Conservation (phyloP, 1,140 invertebrate genomes). For the Chrysoperla carnea region DNA sequence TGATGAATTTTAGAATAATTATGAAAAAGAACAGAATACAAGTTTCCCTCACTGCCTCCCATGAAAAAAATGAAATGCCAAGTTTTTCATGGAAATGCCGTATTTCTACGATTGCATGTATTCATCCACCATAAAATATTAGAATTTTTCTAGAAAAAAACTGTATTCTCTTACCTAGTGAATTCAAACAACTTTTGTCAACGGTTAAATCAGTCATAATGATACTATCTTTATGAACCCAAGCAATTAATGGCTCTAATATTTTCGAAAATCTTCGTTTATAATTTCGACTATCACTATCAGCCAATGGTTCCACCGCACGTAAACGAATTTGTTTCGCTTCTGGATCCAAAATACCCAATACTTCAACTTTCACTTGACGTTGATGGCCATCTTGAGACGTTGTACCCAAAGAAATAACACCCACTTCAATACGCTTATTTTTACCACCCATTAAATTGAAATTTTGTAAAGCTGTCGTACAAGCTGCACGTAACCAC, state of each 20-base stretch:
- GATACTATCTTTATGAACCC: conserved; percentile 58
- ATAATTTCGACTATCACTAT: conserved; percentile 49
- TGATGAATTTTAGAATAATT: too few species aligned
- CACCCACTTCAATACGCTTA: conserved; percentile 49
- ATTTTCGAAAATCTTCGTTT: conserved; percentile 57
- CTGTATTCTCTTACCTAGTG: conserved; percentile 45
- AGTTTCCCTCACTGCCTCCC: too few species aligned
- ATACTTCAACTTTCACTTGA: conserved; percentile 75
- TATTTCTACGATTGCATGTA: too few species aligned
- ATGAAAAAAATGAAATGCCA: too few species aligned
- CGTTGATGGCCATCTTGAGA: conserved; percentile 64
- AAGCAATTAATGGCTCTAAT: conserved; percentile 52
- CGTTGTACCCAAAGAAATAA: conserved; percentile 76
- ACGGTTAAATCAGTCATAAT: conserved; percentile 70
- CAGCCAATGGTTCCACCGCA: conserved; percentile 61
- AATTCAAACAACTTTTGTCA: conserved; percentile 53
- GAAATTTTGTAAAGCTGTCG: conserved; percentile 54
- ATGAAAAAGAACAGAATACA: too few species aligned
- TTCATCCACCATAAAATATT: too few species aligned
- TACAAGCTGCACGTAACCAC: conserved; percentile 58
- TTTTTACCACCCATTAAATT: conserved; percentile 46
- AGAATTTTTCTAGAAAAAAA: too few species aligned
- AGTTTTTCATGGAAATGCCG: too few species aligned
- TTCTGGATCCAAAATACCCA: conserved; percentile 62
- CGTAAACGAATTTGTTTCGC: conserved; percentile 56